Conservation (phyloP, 2,797 vertebrate genomes). For the Avahi laniger region DNA sequence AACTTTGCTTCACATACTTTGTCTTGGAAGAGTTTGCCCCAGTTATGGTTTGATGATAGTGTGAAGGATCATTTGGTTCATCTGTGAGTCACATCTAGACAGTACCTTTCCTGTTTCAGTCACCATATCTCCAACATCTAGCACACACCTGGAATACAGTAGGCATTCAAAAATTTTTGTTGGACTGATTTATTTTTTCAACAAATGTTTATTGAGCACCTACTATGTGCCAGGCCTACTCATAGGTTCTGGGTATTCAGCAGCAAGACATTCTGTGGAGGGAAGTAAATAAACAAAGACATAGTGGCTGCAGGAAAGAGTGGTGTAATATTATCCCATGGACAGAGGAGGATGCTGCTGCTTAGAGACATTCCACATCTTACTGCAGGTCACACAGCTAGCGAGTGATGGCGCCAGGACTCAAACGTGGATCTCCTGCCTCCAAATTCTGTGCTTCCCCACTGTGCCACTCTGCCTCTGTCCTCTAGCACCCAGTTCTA, state of each 20-base stretch:
- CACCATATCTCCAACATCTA: not conserved
- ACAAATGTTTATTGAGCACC: not conserved
- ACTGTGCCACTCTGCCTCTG: not conserved
- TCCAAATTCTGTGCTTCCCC: not conserved
- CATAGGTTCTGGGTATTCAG: not conserved
- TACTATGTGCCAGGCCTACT: not conserved
- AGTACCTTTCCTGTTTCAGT: not conserved
- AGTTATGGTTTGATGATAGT: not conserved
- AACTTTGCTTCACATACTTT: not conserved
- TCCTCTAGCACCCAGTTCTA: not conserved
- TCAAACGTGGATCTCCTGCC: not conserved
- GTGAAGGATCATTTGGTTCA: not conserved
- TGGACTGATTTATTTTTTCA: not conserved
- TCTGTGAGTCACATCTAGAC: not conserved
- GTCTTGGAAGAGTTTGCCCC: not conserved
- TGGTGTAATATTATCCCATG: no score
- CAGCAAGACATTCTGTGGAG: not conserved
- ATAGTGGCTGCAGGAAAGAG: not conserved
- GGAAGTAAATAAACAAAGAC: not conserved
- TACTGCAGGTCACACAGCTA: not conserved
- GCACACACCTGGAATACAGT: not conserved
- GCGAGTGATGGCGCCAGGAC: not conserved
- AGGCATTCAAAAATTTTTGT: not conserved
- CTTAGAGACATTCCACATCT: not conserved
- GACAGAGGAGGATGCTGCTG: not conserved